Evolutionary conservation across 2,113 vertebrate genomes (phyloP).

Genomic region (Grus americana): DNA sequence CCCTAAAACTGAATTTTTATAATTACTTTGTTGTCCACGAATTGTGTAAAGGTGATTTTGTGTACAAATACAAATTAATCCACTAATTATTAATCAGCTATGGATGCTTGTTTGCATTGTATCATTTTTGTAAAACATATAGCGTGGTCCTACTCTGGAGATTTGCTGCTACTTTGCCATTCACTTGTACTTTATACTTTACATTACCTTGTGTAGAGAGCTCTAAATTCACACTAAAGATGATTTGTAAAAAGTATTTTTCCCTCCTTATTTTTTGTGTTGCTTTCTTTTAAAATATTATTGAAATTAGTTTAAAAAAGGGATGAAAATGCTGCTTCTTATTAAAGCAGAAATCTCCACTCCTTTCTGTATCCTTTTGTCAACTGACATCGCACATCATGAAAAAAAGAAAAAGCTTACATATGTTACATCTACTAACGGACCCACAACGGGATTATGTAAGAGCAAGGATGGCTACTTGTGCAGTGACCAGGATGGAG

Average conservation of each 20-base stretch:
- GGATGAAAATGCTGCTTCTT: neutral
- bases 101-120: neutral
- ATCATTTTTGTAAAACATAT: neutral
- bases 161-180: neutral
- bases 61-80: neutral
- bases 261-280: neutral
- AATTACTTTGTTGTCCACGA: neutral
- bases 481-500: neutral
- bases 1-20: neutral
- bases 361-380: neutral
- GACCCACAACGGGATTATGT: neutral
- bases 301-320: neutral
- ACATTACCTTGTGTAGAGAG: neutral
- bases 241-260: neutral
- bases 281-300: neutral
- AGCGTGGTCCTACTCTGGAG: neutral
- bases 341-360: neutral
- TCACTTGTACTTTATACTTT: neutral
- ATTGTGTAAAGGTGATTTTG: neutral
- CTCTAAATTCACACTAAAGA: neutral
- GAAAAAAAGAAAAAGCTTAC: neutral
- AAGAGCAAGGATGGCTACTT: neutral
- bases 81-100: neutral
- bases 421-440: neutral
- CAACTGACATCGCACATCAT: neutral